Evolutionary conservation across 92 coral and sea anemone genomes (phyloP), one percentile per base, ranked within the genome.

Genomic region (Porites divaricata): DNA sequence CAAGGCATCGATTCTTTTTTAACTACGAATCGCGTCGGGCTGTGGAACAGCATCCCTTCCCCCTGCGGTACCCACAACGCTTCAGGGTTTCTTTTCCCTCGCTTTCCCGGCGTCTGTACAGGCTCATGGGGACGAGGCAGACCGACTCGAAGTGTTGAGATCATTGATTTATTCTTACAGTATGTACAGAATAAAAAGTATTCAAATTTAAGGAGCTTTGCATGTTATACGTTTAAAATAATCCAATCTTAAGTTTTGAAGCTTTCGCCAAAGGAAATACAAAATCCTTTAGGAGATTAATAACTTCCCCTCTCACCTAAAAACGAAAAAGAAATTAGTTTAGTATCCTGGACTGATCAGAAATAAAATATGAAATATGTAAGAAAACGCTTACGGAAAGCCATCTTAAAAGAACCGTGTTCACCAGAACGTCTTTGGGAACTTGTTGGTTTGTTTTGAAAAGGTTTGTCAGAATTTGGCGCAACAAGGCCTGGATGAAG

Each of bases 261-360:
- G 83, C 63, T 84, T 86, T 88, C 15, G 95, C 95, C 64, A 90
- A 68, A 1, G 90, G 92, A 20, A 94, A 90, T 49, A 94, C 57
- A 78, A 72, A 78, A 59, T 92, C 90, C 59, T 94, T 87, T 25
- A 94, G 80, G 45, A 94, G 74, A 23, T 63, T 78, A n/a, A 89
- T 72, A 58, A 94, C 78, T 76, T 94, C 98, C 11, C 87, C 88
- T 77, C 74, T 76, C 68, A 94, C 95, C 98, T 94, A 52, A 24
- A 35, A 88, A 88, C 57, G n/a, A 49, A 63, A 67, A 8, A 6
- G 7, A 26, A 1, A n/a, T 4, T 19, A 51, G 9, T 2, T 54
- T 54, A 54, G 15, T 9, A 53, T 14, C 58, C 11, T 53, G 0
- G 45, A 35, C 45, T 35, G n/a, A n/a, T n/a, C 58, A 53, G 3